Conservation (phyloP, 2,113 vertebrate species). For the Elgaria multicarinata region DNA sequence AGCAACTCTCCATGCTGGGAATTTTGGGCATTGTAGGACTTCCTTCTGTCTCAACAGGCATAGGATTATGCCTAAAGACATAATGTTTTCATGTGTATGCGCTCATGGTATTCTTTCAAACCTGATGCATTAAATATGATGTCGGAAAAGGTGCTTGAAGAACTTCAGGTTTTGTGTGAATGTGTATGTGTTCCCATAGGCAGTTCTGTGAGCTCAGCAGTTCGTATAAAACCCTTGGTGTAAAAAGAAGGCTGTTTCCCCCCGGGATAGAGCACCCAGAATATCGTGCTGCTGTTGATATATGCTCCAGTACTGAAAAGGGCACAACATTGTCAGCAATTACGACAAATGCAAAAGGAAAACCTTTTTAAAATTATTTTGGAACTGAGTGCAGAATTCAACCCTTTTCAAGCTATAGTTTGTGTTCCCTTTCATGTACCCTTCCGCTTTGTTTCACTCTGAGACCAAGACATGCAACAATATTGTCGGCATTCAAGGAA, state of each 20-base stretch:
- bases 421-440: background rate
- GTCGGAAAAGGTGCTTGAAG: background rate
- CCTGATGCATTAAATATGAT: background rate
- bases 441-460: background rate
- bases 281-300: background rate
- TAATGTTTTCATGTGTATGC: background rate
- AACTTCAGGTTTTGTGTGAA: background rate
- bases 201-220: background rate
- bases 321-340: background rate
- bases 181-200: background rate
- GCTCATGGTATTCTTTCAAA: background rate
- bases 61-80: background rate
- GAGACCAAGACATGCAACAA: background rate
- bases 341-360: conserved; percentile 27
- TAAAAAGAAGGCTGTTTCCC: background rate
- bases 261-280: background rate
- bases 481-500: background rate
- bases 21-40: no score
- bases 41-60: no score
- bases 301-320: background rate
- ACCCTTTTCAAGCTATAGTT: no score
- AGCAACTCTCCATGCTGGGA: no score
- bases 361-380: conserved; percentile 45
- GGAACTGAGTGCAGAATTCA: background rate
- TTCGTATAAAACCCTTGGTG: background rate